A percentile compares a stretch with the other conserved stretches of the same genome.
These are phyloP conservation scores for Arctopsyche grandis DNA, from an alignment of 1,140 invertebrate species.

Conservation along the genomic window DNA sequence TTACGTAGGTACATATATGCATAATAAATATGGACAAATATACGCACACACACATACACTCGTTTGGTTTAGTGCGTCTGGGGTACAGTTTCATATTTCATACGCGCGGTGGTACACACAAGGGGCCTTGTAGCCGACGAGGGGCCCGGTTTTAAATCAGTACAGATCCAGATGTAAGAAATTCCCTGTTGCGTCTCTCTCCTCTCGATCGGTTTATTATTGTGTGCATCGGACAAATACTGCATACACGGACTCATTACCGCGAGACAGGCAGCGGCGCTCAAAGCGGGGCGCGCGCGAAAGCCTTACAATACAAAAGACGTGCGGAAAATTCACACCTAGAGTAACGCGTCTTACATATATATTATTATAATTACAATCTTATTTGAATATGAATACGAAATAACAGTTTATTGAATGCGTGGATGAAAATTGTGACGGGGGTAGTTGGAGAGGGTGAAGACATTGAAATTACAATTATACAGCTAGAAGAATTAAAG, in stretches of 20 bases:
- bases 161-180: conserved; percentile 43
- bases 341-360: too few species aligned
- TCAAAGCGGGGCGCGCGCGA: conserved; percentile 21
- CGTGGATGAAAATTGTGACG: too few species aligned
- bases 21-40: not conserved
- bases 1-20: not conserved
- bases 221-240: conserved; percentile 38
- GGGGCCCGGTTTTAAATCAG: conserved; percentile 43
- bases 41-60: not conserved
- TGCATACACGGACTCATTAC: conserved; percentile 36
- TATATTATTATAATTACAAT: too few species aligned
- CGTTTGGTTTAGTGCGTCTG: not conserved
- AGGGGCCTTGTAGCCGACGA: conserved; percentile 24
- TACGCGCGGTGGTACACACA: conserved; percentile 16
- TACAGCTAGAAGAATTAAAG: too few species aligned
- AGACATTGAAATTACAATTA: too few species aligned
- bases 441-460: too few species aligned
- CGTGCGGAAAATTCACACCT: too few species aligned
- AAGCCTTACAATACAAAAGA: not conserved
- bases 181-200: conserved; percentile 15
- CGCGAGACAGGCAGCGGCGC: not conserved
- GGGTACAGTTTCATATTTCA: conserved; percentile 39
- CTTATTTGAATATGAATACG: too few species aligned
- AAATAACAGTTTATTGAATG: too few species aligned
- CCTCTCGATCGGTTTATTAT: conserved; percentile 41